Conservation (phyloP, 2,797 vertebrate genomes). For the Picus viridis region DNA sequence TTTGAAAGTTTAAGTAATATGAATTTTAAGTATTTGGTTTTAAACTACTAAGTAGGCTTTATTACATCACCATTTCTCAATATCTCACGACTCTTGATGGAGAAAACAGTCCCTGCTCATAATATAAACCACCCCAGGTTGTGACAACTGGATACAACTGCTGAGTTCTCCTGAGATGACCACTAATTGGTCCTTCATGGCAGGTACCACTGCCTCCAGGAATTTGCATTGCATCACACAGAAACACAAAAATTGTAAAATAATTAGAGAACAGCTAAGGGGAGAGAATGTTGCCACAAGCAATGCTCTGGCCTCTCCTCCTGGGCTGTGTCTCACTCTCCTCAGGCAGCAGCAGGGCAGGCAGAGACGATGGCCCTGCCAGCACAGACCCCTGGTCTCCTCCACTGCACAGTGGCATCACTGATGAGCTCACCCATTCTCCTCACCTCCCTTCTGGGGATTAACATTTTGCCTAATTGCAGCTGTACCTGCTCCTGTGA, state of each 20-base stretch:
- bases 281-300: constrained; percentile 29
- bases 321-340: neutral
- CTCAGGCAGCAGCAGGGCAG: neutral
- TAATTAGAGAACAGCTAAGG: constrained; percentile 64
- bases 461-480: neutral
- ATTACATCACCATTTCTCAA: neutral
- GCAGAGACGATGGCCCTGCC: rapidly evolving
- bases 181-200: constrained; percentile 54
- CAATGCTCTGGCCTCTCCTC: constrained; percentile 11
- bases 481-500: neutral
- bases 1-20: neutral
- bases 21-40: neutral
- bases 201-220: constrained; percentile 44
- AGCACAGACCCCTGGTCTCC: neutral
- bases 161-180: constrained; percentile 53
- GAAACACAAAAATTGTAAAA: constrained; percentile 53
- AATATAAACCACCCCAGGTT: neutral
- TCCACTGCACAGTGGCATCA: neutral
- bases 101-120: neutral
- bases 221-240: constrained; percentile 69
- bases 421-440: neutral
- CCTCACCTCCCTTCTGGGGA: neutral
- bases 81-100: neutral
- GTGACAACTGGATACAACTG: neutral
- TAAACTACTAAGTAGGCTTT: neutral